Conservation (phyloP, 1,140 invertebrate genomes). For the Zaprionus ornatus region DNA sequence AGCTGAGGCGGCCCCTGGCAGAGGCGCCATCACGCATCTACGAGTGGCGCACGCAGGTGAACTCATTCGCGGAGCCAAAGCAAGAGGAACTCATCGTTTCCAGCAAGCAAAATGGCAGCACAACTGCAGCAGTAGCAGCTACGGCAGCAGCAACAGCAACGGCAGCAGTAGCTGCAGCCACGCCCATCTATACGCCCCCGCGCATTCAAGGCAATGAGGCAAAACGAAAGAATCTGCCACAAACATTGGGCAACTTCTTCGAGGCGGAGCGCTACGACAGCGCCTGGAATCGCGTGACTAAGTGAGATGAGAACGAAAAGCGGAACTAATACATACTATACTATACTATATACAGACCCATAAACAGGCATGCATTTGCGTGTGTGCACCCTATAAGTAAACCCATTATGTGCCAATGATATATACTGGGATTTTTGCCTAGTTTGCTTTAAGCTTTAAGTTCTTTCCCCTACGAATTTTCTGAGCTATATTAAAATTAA, state of each 20-base stretch:
- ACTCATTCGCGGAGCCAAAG: conserved; percentile 2
- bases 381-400: conserved; percentile 42
- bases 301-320: conserved; percentile 36
- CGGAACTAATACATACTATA: conserved; percentile 18
- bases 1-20: conserved; percentile 43
- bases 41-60: conserved; percentile 69
- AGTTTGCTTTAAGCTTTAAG: conserved; percentile 1
- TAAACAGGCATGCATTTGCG: background rate
- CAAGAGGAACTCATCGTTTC: conserved; percentile 11
- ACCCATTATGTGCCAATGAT: conserved; percentile 57
- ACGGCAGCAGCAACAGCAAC: background rate
- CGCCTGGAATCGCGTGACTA: conserved; percentile 74
- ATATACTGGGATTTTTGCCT: background rate
- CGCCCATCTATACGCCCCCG: conserved; percentile 55
- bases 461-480: background rate
- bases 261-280: conserved; percentile 61
- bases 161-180: conserved; percentile 20
- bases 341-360: conserved; percentile 7
- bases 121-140: conserved; percentile 18
- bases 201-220: conserved; percentile 62
- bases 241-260: conserved; percentile 62
- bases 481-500: background rate
- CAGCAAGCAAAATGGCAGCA: conserved; percentile 18
- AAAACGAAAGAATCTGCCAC: conserved; percentile 53
- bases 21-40: conserved; percentile 42